phyloP scores from a whole-genome alignment of 2,113 vertebrate species.

The Misgurnus anguillicaudatus region DNA sequence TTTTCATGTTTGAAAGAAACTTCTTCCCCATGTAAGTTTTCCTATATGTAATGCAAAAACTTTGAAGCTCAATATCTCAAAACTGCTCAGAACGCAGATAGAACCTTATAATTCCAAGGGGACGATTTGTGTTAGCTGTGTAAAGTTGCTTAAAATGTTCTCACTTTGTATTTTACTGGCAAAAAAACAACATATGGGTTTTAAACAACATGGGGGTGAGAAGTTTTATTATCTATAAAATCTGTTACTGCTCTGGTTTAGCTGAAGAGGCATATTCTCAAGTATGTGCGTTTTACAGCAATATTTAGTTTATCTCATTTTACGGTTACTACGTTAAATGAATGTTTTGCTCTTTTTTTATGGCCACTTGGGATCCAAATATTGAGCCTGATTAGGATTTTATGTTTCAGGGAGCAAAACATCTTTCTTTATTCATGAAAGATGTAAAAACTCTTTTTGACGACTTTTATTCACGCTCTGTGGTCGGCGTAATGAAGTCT shows the following conservation, averaged over 20 bases:
- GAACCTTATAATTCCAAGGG: no score
- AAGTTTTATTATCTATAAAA: no score
- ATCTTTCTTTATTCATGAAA: conserved; percentile 31
- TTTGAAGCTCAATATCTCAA: no score
- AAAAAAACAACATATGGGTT: no score
- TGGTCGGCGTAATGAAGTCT: conserved; percentile 22
- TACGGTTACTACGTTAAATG: not conserved
- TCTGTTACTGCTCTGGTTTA: no score
- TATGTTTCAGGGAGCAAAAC: conserved; percentile 14
- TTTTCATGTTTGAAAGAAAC: no score
- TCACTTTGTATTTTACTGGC: no score
- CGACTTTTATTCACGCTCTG: not conserved
- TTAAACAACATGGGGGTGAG: not conserved
- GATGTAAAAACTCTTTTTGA: not conserved
- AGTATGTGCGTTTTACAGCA: not conserved
- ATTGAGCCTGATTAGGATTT: conserved; percentile 4
- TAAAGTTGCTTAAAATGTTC: no score
- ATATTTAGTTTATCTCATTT: not conserved
- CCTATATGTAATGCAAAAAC: no score
- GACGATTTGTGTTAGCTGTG: no score
- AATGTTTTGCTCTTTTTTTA: conserved; percentile 6
- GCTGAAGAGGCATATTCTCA: not conserved
- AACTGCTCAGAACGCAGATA: no score
- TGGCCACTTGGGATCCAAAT: not conserved
- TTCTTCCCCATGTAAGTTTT: no score